phyloP scores from a whole-genome alignment of 2,888 invertebrate species.

The Carterocephalus palaemon region DNA sequence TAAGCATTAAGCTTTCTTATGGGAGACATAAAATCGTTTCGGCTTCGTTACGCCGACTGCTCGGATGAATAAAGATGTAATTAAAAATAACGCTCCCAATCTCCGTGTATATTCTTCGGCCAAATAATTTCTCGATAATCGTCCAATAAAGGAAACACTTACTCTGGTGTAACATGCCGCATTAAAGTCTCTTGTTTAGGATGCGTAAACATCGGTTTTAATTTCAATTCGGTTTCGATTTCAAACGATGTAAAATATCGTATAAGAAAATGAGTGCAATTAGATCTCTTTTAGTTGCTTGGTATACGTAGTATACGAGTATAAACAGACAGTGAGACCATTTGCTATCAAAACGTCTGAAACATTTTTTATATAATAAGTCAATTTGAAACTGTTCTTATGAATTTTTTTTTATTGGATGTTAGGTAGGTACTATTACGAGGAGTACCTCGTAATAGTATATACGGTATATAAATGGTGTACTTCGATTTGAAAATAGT shows the following conservation, averaged over 20 bases:
- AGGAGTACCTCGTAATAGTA: too few species aligned
- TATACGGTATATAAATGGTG: neutral
- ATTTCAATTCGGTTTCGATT: conserved; percentile 19
- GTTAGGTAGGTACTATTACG: too few species aligned
- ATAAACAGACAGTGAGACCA: too few species aligned
- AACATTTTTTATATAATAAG: too few species aligned
- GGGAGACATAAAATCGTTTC: conserved; percentile 53
- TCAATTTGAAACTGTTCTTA: neutral
- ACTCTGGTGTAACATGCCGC: conserved; percentile 34
- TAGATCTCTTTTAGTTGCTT: neutral
- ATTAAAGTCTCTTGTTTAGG: conserved; percentile 31
- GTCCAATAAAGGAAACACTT: conserved; percentile 44
- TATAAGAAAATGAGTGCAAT: neutral
- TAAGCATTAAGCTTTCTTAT: conserved; percentile 56
- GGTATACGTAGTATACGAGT: too few species aligned
- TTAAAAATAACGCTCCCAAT: conserved; percentile 49
- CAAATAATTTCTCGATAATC: conserved; percentile 30
- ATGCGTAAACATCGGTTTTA: conserved; percentile 21
- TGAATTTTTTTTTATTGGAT: neutral
- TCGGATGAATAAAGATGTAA: conserved; percentile 51
- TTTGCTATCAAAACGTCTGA: too few species aligned
- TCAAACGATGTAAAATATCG: neutral
- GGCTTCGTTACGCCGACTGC: conserved; percentile 47
- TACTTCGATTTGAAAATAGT: neutral
- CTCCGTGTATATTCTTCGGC: conserved; percentile 24